A percentile compares a stretch with the other conserved stretches of the same genome.
Conservation (phyloP, 2,888 invertebrate species). For the Spodoptera exigua region DNA sequence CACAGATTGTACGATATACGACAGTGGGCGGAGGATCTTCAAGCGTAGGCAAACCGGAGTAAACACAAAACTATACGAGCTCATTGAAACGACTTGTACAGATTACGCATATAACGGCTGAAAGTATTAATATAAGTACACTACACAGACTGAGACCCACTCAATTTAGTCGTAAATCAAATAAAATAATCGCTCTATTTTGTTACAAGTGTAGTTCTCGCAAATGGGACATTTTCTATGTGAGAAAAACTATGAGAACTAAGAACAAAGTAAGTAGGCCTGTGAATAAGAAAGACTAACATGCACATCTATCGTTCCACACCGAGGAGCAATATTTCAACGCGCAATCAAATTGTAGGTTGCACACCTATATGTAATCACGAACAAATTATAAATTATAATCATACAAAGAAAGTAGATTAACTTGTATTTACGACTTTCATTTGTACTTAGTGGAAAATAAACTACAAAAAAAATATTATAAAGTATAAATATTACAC, state of each 20-base stretch:
- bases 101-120: constrained; percentile 26
- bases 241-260: constrained; percentile 56
- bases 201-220: too few relatives aligned
- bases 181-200: too few relatives aligned
- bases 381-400: constrained; percentile 29
- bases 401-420: constrained; percentile 44
- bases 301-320: constrained; percentile 53
- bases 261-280: constrained; percentile 56
- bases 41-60: constrained; percentile 72
- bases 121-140: constrained; percentile 25
- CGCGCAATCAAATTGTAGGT: constrained; percentile 57
- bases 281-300: constrained; percentile 56
- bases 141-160: constrained; percentile 3
- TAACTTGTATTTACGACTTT: constrained; percentile 14
- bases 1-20: constrained; percentile 44
- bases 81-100: constrained; percentile 28
- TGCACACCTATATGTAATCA: constrained; percentile 53
- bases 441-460: constrained; percentile 14
- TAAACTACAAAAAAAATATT: not conserved
- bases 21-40: constrained; percentile 65
- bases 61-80: constrained; percentile 33
- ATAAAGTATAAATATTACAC: constrained; percentile 17
- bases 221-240: too few relatives aligned
- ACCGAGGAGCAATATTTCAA: constrained; percentile 58
- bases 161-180: not conserved